Conservation (phyloP, 2,888 invertebrate species). For the Synergus itoensis region DNA sequence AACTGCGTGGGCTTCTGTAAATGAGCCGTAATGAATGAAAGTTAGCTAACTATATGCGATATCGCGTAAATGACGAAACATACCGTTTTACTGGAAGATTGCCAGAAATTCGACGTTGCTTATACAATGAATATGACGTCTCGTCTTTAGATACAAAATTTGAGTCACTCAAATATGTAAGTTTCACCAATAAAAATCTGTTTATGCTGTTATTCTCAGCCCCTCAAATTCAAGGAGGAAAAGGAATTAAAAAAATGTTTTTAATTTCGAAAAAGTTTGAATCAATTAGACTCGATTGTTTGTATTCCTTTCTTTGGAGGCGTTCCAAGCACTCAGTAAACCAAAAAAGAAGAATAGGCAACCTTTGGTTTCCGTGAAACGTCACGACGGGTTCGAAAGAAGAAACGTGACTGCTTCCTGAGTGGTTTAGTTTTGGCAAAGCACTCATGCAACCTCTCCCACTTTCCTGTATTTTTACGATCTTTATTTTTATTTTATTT, state of each 20-base stretch:
- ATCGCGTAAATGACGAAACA: slow-evolving; percentile 52
- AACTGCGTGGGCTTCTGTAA: slow-evolving; percentile 44
- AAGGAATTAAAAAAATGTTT: background rate
- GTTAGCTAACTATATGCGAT: slow-evolving; percentile 51
- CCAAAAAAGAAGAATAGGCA: slow-evolving; percentile 21
- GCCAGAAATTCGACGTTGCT: slow-evolving; percentile 57
- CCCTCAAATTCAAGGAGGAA: too few species aligned
- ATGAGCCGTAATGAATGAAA: slow-evolving; percentile 67
- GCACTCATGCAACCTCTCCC: background rate
- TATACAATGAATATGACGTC: slow-evolving; percentile 56
- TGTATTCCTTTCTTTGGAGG: slow-evolving; percentile 29
- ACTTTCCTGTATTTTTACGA: background rate
- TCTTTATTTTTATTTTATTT: background rate
- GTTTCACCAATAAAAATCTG: background rate
- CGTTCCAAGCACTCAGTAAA: slow-evolving; percentile 22
- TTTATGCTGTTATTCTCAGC: too few species aligned
- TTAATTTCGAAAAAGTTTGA: background rate
- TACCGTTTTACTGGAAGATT: slow-evolving; percentile 57
- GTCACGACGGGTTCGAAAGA: slow-evolving; percentile 14
- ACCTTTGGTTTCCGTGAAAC: slow-evolving; percentile 35
- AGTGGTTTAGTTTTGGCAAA: slow-evolving; percentile 27
- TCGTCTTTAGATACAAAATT: slow-evolving; percentile 40
- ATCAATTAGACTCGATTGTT: slow-evolving; percentile 32
- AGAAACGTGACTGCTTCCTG: slow-evolving; percentile 24
- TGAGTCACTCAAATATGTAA: background rate